A percentile compares a stretch with the other conserved stretches of the same genome.
Conservation (phyloP, 2,113 vertebrate genomes). For the Alligator sinensis region DNA sequence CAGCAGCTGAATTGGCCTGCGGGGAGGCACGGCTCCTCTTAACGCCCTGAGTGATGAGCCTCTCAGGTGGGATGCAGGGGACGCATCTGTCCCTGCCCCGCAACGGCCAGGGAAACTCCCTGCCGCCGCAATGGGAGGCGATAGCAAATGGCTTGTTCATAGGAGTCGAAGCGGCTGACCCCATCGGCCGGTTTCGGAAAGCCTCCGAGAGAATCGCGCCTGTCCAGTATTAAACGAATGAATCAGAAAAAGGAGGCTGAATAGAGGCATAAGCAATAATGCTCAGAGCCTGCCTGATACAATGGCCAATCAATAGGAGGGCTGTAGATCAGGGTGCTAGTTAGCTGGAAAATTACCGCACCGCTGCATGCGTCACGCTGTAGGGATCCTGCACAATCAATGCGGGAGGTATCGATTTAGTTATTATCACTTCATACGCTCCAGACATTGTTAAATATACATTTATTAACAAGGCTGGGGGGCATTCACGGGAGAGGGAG, state of each 20-base stretch:
- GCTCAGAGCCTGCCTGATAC: slow-evolving; percentile 73
- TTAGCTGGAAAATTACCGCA: slow-evolving; percentile 80
- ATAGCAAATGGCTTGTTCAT: slow-evolving; percentile 68
- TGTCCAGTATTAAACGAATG: slow-evolving; percentile 77
- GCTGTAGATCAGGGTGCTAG: slow-evolving; percentile 80
- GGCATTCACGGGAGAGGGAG: slow-evolving; percentile 62
- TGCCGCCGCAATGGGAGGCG: slow-evolving; percentile 10
- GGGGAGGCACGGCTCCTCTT: background rate
- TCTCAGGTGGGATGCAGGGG: too few relatives aligned
- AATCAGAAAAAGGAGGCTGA: slow-evolving; percentile 72
- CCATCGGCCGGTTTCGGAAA: slow-evolving; percentile 53
- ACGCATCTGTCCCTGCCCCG: background rate
- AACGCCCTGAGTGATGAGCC: too few relatives aligned
- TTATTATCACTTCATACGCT: slow-evolving; percentile 83
- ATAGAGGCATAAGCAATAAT: slow-evolving; percentile 74
- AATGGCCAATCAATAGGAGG: slow-evolving; percentile 80
- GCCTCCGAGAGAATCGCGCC: slow-evolving; percentile 62
- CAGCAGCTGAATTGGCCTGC: background rate
- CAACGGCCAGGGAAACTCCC: slow-evolving; percentile 18
- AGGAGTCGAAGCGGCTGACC: slow-evolving; percentile 55
- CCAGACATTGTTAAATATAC: slow-evolving; percentile 83
- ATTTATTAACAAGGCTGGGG: slow-evolving; percentile 80
- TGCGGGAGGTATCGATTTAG: slow-evolving; percentile 81
- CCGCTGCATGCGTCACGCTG: slow-evolving; percentile 74
- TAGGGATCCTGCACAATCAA: slow-evolving; percentile 82